These are phyloP conservation scores for Anastrepha obliqua DNA, from an alignment of 1,140 invertebrate genomes.

Conservation along the genomic window DNA sequence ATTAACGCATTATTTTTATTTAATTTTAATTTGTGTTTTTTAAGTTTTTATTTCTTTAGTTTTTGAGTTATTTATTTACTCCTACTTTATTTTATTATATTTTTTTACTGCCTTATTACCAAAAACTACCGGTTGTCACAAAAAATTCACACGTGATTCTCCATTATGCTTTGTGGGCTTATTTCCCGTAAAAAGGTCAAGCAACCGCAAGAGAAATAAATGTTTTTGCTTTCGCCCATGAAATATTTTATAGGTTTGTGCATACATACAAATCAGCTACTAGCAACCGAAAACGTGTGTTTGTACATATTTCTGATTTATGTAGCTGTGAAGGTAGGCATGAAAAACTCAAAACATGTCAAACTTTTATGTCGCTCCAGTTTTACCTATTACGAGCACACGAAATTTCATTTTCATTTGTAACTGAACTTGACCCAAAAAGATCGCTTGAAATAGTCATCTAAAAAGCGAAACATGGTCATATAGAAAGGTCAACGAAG, in stretches of 20 bases:
- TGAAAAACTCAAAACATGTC: neutral
- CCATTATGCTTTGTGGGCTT: too few relatives aligned
- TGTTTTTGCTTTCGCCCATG: too few relatives aligned
- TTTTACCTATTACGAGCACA: neutral
- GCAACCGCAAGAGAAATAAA: too few relatives aligned
- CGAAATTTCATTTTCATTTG: constrained; percentile 8
- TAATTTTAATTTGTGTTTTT: neutral
- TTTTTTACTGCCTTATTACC: too few relatives aligned
- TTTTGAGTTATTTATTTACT: neutral
- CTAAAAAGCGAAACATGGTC: constrained; percentile 18
- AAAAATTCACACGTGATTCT: too few relatives aligned
- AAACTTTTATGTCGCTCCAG: neutral
- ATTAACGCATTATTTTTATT: neutral
- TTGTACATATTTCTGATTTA: neutral
- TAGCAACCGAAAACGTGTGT: neutral
- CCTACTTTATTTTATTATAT: neutral
- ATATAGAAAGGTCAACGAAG: constrained; percentile 10
- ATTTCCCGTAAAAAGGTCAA: too few relatives aligned
- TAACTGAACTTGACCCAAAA: constrained; percentile 33
- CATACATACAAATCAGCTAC: neutral
- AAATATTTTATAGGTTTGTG: neutral
- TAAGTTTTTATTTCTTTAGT: neutral
- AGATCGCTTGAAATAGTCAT: neutral
- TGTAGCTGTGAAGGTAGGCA: too few relatives aligned
- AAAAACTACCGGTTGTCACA: too few relatives aligned